A percentile compares a stretch with the other conserved stretches of the same genome.
Conservation (phyloP, 2,797 vertebrate genomes). For the Agapornis canus region DNA sequence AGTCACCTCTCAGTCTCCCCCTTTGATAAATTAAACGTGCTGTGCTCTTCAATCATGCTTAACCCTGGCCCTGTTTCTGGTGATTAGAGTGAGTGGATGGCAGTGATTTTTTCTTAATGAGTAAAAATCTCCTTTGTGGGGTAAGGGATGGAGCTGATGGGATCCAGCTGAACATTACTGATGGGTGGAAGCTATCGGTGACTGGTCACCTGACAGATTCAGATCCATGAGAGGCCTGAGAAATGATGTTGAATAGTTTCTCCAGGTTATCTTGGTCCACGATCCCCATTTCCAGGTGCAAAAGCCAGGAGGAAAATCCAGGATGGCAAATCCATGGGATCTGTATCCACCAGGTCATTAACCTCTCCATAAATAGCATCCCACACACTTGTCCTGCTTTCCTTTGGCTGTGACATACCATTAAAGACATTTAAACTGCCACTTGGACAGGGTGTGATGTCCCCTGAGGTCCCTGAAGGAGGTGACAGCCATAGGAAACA, state of each 20-base stretch:
- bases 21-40: not conserved
- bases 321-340: not conserved
- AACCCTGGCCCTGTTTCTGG: not conserved
- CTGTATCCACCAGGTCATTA: not conserved
- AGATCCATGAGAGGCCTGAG: not conserved
- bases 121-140: not conserved
- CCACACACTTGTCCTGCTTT: not conserved
- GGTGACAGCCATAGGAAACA: not conserved
- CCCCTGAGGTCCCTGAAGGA: not conserved
- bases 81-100: not conserved
- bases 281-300: fast-evolving
- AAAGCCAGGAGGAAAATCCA: slow-evolving; percentile 3
- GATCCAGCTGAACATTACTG: not conserved
- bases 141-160: not conserved
- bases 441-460: fast-evolving
- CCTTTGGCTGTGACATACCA: not conserved
- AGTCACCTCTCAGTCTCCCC: slow-evolving; percentile 40
- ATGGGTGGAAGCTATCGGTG: not conserved
- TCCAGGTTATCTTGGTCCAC: not conserved
- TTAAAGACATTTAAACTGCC: slow-evolving; percentile 15
- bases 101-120: not conserved
- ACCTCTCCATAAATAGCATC: not conserved
- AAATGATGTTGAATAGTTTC: not conserved
- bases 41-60: not conserved
- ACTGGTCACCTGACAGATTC: fast-evolving